Conservation (phyloP, 2,888 invertebrate genomes). For the Drymonia ruficornis region DNA sequence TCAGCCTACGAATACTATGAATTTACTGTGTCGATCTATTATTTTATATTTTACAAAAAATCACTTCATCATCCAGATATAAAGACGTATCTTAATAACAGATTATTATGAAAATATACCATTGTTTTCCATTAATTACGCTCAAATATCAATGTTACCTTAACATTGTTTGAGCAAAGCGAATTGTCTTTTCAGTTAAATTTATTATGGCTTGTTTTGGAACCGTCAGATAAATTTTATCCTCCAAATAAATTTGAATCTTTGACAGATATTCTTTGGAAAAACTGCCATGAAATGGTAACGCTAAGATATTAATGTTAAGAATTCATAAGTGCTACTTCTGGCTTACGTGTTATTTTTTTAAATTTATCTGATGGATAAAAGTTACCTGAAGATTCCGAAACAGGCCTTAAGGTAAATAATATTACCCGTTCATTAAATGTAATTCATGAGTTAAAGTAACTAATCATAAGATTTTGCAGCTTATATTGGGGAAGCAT, state of each 20-base stretch:
- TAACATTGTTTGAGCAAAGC: constrained; percentile 46
- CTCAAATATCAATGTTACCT: constrained; percentile 37
- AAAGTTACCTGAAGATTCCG: too few species aligned
- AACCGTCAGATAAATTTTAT: too few species aligned
- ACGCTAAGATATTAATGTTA: too few species aligned
- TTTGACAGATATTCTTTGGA: too few species aligned
- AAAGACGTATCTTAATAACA: constrained; percentile 50
- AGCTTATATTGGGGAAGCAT: constrained; percentile 43
- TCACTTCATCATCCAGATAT: constrained; percentile 50
- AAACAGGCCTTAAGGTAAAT: too few species aligned
- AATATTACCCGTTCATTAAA: constrained; percentile 53
- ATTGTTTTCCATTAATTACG: constrained; percentile 35
- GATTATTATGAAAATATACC: constrained; percentile 61
- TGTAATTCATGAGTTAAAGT: constrained; percentile 32
- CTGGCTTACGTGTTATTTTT: too few species aligned
- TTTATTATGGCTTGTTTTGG: too few species aligned
- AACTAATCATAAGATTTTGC: constrained; percentile 60
- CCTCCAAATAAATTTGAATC: too few species aligned
- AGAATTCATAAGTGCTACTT: too few species aligned
- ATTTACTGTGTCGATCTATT: constrained; percentile 53
- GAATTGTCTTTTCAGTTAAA: constrained; percentile 33
- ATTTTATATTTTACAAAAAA: constrained; percentile 52
- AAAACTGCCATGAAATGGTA: too few species aligned
- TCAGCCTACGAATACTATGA: constrained; percentile 31
- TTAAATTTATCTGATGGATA: too few species aligned